A percentile compares a stretch with the other conserved stretches of the same genome.
phyloP scores from a whole-genome alignment of 2,113 vertebrate species.

The Alectura lathami region DNA sequence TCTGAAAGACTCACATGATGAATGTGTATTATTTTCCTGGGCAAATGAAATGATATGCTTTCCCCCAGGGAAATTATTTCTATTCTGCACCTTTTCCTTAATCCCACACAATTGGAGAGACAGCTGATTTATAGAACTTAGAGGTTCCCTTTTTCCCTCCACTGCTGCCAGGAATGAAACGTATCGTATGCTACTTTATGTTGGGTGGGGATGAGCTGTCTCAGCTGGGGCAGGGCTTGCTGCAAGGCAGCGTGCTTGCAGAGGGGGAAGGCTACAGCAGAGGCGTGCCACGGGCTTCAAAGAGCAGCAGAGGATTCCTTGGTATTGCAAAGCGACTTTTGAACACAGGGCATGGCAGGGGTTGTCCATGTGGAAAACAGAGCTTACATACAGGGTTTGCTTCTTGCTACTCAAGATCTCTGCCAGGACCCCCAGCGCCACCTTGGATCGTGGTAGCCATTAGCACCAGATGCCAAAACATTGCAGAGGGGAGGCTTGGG shows the following conservation, averaged over 20 bases:
- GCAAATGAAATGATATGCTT: not conserved
- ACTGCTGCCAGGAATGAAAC: not conserved
- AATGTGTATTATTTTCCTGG: not conserved
- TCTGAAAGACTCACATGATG: not conserved
- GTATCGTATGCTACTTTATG: accelerated
- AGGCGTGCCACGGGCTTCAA: not conserved
- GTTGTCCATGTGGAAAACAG: not conserved
- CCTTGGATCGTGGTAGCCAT: not conserved
- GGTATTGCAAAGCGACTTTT: not conserved
- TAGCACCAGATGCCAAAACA: not conserved
- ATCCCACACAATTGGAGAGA: not conserved
- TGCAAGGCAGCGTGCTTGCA: not conserved
- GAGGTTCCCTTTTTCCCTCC: not conserved
- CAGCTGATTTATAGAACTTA: not conserved
- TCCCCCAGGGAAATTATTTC: not conserved
- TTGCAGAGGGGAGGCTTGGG: not conserved
- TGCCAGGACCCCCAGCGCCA: not conserved
- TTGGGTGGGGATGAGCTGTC: not conserved
- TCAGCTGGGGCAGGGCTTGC: not conserved
- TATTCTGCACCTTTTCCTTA: not conserved
- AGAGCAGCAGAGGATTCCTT: not conserved
- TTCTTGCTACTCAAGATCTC: not conserved
- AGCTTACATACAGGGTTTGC: too few species aligned
- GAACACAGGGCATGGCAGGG: not conserved
- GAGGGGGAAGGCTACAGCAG: not conserved